These are phyloP conservation scores for Synergus gifuensis DNA, from an alignment of 2,888 invertebrate species.

Conservation along the genomic window DNA sequence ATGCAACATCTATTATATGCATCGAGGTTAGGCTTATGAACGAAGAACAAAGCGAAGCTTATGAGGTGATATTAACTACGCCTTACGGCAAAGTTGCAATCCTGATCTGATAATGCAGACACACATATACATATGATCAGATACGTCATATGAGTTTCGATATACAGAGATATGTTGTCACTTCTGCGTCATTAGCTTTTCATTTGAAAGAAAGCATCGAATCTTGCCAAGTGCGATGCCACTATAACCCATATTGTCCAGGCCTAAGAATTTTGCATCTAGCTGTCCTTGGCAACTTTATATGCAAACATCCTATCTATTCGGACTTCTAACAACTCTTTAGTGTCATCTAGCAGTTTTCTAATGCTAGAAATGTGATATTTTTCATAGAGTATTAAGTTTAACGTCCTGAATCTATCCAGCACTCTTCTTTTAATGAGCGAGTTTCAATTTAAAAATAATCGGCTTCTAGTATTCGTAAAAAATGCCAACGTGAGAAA, in stretches of 20 bases:
- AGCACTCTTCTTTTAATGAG: background rate
- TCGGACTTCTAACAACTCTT: background rate
- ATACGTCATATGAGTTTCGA: conserved; percentile 22
- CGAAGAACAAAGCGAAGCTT: conserved; percentile 5
- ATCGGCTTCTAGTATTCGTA: background rate
- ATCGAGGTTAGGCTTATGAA: conserved; percentile 18
- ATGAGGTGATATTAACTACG: conserved; percentile 22
- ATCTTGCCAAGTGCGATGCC: conserved; percentile 24
- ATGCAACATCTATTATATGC: background rate
- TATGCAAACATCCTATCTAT: conserved; percentile 3
- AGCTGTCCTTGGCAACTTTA: conserved; percentile 22
- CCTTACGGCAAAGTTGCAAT: conserved; percentile 14
- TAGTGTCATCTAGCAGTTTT: background rate
- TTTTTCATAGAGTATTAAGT: conserved; percentile 15
- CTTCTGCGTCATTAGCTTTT: conserved; percentile 31
- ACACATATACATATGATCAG: background rate
- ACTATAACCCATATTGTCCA: conserved; percentile 25
- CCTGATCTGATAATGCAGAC: conserved; percentile 14
- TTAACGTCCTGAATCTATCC: conserved; percentile 6
- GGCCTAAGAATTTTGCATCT: conserved; percentile 6
- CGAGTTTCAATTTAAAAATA: background rate
- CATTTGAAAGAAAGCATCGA: conserved; percentile 15
- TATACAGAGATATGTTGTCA: conserved; percentile 6
- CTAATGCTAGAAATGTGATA: conserved; percentile 14
- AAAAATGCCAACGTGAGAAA: conserved; percentile 17